phyloP scores from a whole-genome alignment of 2,888 invertebrate species.

The Pollenia angustigena region DNA sequence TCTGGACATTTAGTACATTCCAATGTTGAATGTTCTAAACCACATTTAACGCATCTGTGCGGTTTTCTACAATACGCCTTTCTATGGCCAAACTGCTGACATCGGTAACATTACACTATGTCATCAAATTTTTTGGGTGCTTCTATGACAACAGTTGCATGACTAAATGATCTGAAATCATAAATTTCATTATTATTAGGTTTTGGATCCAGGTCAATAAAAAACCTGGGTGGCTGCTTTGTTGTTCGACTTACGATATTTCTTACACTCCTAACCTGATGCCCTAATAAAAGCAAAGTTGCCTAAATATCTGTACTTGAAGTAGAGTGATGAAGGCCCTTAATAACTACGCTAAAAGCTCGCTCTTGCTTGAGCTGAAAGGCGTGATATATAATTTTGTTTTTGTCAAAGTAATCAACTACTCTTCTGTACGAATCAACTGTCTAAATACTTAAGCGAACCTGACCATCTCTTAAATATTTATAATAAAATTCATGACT shows the following conservation, averaged over 20 bases:
- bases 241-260: background rate
- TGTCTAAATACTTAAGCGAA: background rate
- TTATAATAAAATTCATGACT: background rate
- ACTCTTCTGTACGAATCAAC: background rate
- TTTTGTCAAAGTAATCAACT: background rate
- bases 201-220: background rate
- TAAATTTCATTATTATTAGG: conserved; percentile 27
- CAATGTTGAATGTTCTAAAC: conserved; percentile 16
- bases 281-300: background rate
- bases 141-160: conserved; percentile 16
- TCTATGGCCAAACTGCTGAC: conserved; percentile 38
- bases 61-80: conserved; percentile 26
- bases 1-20: conserved; percentile 14
- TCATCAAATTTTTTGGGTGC: conserved; percentile 31
- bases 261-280: conserved; percentile 1
- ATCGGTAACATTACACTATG: conserved; percentile 16
- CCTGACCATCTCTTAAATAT: background rate
- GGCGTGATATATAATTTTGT: conserved; percentile 2
- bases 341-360: background rate
- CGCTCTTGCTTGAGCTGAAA: conserved; percentile 21
- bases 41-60: conserved; percentile 41
- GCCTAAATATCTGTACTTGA: too few species aligned
- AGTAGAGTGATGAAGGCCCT: too few species aligned
- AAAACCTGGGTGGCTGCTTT: background rate
- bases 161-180: background rate